phyloP scores from a whole-genome alignment of 2,113 vertebrate genomes.

The Chascanopsetta lugubris region DNA sequence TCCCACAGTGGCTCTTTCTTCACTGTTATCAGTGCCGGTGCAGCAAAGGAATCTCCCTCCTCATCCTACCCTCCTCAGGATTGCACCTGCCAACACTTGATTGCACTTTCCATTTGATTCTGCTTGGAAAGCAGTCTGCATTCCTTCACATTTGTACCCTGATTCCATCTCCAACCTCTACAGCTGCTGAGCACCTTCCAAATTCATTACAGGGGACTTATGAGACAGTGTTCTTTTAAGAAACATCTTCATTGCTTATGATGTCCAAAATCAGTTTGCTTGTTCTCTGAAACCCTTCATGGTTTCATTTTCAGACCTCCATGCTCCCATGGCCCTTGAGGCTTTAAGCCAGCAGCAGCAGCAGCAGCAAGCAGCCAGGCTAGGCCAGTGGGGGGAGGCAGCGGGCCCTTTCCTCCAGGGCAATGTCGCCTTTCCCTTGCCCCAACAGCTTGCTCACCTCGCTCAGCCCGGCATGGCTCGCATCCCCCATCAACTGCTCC shows the following conservation, averaged over 20 bases:
- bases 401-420: slow-evolving; percentile 90
- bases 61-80: background rate
- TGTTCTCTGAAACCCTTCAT: slow-evolving; percentile 6
- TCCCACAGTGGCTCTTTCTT: background rate
- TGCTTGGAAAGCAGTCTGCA: background rate
- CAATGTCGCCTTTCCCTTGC: slow-evolving; percentile 86
- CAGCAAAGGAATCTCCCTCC: background rate
- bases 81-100: background rate
- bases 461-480: slow-evolving; percentile 87
- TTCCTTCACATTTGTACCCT: no score
- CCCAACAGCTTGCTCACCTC: slow-evolving; percentile 90
- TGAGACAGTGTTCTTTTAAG: no score
- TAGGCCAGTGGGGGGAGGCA: slow-evolving; percentile 94
- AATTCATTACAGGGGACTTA: background rate
- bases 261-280: no score
- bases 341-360: slow-evolving; percentile 86
- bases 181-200: background rate
- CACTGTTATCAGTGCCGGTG: background rate
- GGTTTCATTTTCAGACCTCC: slow-evolving; percentile 78
- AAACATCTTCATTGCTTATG: background rate
- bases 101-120: background rate
- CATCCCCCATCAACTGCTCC: slow-evolving; percentile 89
- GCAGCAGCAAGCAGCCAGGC: slow-evolving; percentile 85
- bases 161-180: background rate
- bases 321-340: slow-evolving; percentile 88